Evolutionary conservation across 37 sponge, comb jelly and placozoan species (phyloP).

Genomic region (Beroe forskalii): DNA sequence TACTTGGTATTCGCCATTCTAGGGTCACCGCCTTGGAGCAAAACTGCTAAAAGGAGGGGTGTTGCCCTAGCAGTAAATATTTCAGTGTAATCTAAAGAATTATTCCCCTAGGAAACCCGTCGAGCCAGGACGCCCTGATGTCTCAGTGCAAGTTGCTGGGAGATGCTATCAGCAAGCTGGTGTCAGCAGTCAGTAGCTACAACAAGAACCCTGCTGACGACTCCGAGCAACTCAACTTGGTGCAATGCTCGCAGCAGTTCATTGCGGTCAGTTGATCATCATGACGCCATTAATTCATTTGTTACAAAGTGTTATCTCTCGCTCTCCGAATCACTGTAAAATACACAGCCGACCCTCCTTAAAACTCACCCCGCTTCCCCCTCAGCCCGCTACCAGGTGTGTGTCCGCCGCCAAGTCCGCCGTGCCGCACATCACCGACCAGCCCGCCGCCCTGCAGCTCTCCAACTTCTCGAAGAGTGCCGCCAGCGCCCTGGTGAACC

Average conservation of each 20-base stretch:
- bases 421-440: slow-evolving; percentile 92
- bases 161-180: slow-evolving; percentile 58
- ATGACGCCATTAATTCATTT: too few species aligned
- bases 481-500: slow-evolving; percentile 83
- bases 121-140: slow-evolving; percentile 55
- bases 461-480: slow-evolving; percentile 95
- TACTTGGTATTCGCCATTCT: slow-evolving; percentile 73
- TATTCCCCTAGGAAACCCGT: slow-evolving; percentile 18
- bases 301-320: too few species aligned
- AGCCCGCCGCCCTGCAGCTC: slow-evolving; percentile 93
- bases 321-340: too few species aligned
- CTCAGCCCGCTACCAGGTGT: slow-evolving; percentile 59
- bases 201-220: background rate
- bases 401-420: slow-evolving; percentile 95
- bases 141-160: slow-evolving; percentile 64
- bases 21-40: too few species aligned
- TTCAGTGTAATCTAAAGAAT: too few species aligned
- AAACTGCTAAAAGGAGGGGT: too few species aligned
- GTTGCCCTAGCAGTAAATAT: too few species aligned
- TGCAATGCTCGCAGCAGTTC: slow-evolving; percentile 58
- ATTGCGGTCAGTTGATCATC: slow-evolving; percentile 3
- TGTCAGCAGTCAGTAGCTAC: background rate
- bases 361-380: background rate
- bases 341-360: too few species aligned
- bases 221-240: slow-evolving; percentile 46